These are phyloP conservation scores for Drosophila kuntzei DNA, from an alignment of 2,888 invertebrate genomes.

Conservation along the genomic window DNA sequence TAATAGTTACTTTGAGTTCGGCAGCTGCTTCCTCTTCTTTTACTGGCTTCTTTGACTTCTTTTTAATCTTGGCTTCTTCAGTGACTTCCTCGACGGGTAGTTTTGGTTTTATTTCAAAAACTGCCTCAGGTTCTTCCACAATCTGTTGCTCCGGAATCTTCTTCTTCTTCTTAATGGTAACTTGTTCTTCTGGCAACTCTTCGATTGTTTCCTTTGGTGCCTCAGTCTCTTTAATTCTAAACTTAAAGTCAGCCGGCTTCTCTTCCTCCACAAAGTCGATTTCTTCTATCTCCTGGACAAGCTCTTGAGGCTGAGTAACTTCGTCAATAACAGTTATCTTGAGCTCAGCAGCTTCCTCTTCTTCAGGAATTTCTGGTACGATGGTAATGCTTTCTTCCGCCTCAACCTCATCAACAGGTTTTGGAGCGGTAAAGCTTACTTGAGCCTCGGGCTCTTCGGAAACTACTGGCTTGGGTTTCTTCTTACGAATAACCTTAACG, in stretches of 20 bases:
- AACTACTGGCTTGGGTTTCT: conserved; percentile 73
- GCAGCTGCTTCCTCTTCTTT: conserved; percentile 75
- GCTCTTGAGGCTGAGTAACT: conserved; percentile 57
- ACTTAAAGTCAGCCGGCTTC: conserved; percentile 52
- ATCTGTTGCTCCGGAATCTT: conserved; percentile 59
- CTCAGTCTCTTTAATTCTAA: conserved; percentile 61
- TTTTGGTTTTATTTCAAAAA: conserved; percentile 73
- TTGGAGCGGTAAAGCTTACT: conserved; percentile 56
- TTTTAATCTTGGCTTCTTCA: conserved; percentile 78
- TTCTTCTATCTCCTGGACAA: conserved; percentile 72
- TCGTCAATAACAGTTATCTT: conserved; percentile 79
- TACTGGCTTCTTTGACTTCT: conserved; percentile 73
- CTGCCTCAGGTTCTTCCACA: conserved; percentile 81
- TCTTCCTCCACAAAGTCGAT: conserved; percentile 64
- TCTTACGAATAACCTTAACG: conserved; percentile 73
- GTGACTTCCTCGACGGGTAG: conserved; percentile 75
- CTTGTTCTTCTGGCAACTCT: conserved; percentile 58
- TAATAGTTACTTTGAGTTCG: conserved; percentile 78
- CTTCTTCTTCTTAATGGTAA: conserved; percentile 60
- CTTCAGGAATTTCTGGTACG: conserved; percentile 78
- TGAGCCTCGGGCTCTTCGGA: conserved; percentile 70
- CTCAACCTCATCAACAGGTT: conserved; percentile 73
- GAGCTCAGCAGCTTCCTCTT: conserved; percentile 78
- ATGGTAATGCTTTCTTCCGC: conserved; percentile 74
- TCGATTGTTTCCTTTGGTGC: conserved; percentile 40